Percentiles rank a stretch among this genome's conserved stretches.
These are phyloP conservation scores for Thecocarcelia acutangulata DNA, from an alignment of 2,888 invertebrate genomes.

Conservation along the genomic window DNA sequence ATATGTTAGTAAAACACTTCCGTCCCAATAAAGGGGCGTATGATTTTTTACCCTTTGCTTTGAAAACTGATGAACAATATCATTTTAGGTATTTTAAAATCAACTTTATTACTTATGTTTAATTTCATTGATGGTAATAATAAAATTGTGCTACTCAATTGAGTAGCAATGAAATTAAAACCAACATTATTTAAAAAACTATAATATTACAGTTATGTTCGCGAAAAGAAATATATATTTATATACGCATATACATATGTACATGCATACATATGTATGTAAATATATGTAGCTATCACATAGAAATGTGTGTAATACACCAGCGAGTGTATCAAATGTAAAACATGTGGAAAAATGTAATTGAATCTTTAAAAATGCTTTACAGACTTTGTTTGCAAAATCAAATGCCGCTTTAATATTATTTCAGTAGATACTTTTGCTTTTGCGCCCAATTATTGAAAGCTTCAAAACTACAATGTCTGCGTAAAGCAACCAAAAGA, in stretches of 20 bases:
- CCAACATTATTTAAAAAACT: neutral
- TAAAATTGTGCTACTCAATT: constrained; percentile 1
- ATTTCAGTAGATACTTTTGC: constrained; percentile 1
- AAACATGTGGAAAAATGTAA: constrained; percentile 50
- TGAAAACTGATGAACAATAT: constrained; percentile 46
- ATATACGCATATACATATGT: neutral
- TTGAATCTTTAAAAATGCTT: constrained; percentile 48
- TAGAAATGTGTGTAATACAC: neutral
- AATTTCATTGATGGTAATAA: constrained; percentile 18
- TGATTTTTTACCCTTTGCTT: constrained; percentile 6
- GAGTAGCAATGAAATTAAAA: neutral
- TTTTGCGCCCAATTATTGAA: constrained; percentile 6
- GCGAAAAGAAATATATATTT: neutral
- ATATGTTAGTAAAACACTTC: constrained; percentile 44
- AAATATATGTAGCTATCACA: neutral
- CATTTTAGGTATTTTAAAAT: constrained; percentile 18
- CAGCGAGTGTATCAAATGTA: neutral
- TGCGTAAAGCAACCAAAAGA: constrained; percentile 10
- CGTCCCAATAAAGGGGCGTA: constrained; percentile 3
- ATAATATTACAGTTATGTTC: constrained; percentile 34
- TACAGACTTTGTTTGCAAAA: constrained; percentile 48
- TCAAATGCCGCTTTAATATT: constrained; percentile 34
- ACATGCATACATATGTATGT: neutral
- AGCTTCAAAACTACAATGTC: constrained; percentile 3
- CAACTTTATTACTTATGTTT: neutral